Conservation (phyloP, 2,888 invertebrate genomes). For the Drosophila engyochracea region DNA sequence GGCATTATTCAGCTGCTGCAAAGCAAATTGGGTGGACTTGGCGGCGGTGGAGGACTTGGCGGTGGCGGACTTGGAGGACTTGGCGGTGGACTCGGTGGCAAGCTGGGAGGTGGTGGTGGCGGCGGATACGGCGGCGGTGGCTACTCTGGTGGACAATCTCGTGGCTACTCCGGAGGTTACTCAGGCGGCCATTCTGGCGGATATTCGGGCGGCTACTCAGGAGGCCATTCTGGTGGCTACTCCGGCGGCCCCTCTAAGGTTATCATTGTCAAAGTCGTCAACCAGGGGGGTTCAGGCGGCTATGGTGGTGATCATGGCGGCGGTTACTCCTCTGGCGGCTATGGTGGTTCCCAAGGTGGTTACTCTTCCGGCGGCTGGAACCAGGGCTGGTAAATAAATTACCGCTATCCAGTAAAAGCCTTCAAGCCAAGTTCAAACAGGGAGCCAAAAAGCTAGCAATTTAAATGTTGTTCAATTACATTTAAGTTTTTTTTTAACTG, state of each 20-base stretch:
- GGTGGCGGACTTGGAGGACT: slow-evolving; percentile 22
- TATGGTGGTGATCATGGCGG: neutral
- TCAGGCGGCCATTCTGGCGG: slow-evolving; percentile 56
- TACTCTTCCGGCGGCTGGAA: slow-evolving; percentile 45
- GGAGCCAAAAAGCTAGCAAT: slow-evolving; percentile 52
- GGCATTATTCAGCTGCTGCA: slow-evolving; percentile 62
- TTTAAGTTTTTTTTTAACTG: slow-evolving; percentile 40
- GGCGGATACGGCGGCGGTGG: slow-evolving; percentile 45
- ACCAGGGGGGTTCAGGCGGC: slow-evolving; percentile 21
- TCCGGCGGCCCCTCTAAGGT: slow-evolving; percentile 26
- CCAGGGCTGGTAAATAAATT: slow-evolving; percentile 66
- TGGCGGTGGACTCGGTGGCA: slow-evolving; percentile 1
- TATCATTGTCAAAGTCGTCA: slow-evolving; percentile 39
- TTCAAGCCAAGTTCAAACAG: slow-evolving; percentile 51
- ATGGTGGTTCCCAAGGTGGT: slow-evolving; percentile 44
- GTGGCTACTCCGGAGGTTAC: slow-evolving; percentile 53
- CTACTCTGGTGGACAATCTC: slow-evolving; percentile 32
- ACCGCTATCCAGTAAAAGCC: neutral
- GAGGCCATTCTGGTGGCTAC: slow-evolving; percentile 42
- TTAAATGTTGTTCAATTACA: slow-evolving; percentile 39
- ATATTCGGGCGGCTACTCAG: slow-evolving; percentile 46
- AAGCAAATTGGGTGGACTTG: slow-evolving; percentile 65
- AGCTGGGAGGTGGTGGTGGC: neutral
- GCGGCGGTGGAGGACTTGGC: slow-evolving; percentile 43
- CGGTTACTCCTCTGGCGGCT: slow-evolving; percentile 26